Conservation (phyloP, 2,113 vertebrate genomes). For the Equus przewalskii region DNA sequence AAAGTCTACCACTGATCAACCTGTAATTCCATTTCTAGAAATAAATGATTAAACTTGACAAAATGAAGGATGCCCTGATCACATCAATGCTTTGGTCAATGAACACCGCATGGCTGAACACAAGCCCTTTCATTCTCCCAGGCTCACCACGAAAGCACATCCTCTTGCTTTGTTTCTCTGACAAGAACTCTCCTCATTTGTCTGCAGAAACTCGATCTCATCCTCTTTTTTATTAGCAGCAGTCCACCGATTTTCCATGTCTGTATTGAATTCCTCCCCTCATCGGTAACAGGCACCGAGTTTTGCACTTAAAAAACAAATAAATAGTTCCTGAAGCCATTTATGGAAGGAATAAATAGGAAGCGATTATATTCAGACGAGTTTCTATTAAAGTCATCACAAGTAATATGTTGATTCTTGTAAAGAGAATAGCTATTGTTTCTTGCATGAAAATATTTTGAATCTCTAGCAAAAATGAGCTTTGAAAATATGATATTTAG, state of each 20-base stretch:
- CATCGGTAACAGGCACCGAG: background rate
- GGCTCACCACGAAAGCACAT: background rate
- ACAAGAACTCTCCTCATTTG: background rate
- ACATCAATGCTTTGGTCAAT: background rate
- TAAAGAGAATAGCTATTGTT: background rate
- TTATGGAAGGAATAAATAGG: background rate
- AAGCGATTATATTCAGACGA: background rate
- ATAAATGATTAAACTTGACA: background rate
- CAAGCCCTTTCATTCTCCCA: background rate
- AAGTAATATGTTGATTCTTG: background rate
- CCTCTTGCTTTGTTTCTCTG: background rate
- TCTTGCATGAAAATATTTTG: background rate
- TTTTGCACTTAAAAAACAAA: background rate
- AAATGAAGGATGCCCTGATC: background rate
- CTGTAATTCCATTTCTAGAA: background rate
- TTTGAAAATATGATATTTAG: slow-evolving; percentile 1
- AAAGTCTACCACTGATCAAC: background rate
- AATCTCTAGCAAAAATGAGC: background rate
- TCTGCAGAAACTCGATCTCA: background rate
- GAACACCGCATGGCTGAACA: background rate
- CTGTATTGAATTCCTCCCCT: background rate
- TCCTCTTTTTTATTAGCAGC: background rate
- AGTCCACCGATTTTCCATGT: background rate
- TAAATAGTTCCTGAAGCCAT: background rate
- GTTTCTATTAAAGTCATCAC: background rate